Evolutionary conservation across 2,888 invertebrate genomes (phyloP).

Genomic region (Pantelozetes paolii): DNA sequence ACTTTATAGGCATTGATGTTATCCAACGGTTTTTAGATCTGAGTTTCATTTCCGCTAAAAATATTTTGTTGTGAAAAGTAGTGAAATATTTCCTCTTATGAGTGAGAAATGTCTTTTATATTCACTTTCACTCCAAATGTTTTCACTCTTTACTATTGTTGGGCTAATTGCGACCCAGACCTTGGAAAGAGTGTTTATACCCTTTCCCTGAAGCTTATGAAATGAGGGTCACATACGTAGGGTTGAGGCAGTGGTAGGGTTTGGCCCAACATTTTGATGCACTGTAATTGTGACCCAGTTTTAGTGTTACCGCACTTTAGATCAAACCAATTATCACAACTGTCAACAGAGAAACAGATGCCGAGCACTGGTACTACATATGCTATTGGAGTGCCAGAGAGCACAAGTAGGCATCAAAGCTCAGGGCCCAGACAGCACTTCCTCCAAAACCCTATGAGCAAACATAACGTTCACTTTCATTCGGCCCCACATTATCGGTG

Average conservation of each 20-base stretch:
- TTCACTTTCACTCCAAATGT: background rate
- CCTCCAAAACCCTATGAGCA: constrained; percentile 16
- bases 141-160: constrained; percentile 16
- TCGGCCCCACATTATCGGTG: background rate
- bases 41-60: constrained; percentile 15
- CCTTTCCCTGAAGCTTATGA: background rate
- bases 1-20: background rate
- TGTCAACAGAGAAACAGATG: constrained; percentile 6
- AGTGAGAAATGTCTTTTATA: background rate
- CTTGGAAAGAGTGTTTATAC: constrained; percentile 6
- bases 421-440: background rate
- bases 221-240: background rate
- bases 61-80: background rate
- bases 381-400: background rate
- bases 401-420: background rate
- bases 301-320: background rate
- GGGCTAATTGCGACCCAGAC: constrained; percentile 17
- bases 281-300: constrained; percentile 13
- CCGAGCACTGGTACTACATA: background rate
- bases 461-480: constrained; percentile 22
- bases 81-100: constrained; percentile 10
- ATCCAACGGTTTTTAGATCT: background rate
- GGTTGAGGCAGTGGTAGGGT: background rate
- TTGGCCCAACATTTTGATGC: background rate
- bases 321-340: constrained; percentile 14